Base-by-base conservation (phyloP, 2,888 invertebrate species). In the Endotricha flammealis region DNA sequence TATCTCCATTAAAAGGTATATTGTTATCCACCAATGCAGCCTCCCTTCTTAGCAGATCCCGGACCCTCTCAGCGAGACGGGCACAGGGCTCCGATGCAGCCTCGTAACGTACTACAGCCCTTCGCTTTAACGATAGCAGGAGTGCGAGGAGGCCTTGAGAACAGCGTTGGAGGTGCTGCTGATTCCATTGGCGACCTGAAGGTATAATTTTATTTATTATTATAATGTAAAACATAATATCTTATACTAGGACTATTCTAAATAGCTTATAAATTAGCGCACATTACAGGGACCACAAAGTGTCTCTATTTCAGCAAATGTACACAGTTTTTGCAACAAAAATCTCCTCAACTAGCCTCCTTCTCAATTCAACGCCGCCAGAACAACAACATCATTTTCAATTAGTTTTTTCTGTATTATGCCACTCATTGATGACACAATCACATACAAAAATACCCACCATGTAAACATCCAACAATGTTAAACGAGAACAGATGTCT, bases 401-500 rank as follows among this genome's bases (percentile, higher is more conserved):
- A n/a, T n/a, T n/a, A n/a, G n/a, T n/a, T n/a, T n/a, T n/a, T n/a
- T n/a, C n/a, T n/a, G n/a, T n/a, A n/a, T n/a, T n/a, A n/a, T n/a
- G n/a, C n/a, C n/a, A n/a, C n/a, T n/a, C n/a, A n/a, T n/a, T n/a
- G n/a, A n/a, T n/a, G n/a, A n/a, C n/a, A n/a, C n/a, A n/a, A n/a
- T n/a, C n/a, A n/a, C n/a, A n/a, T n/a, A n/a, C 9, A 2, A 25
- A 31, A 10, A 28, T 8, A 43, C 48, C 33, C 46, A 88, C 93
- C 91, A 60, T 89, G 88, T 57, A 93, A 88, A 57, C 93, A 93
- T 12, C 88, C 89, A 4, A 88, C 88, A 43, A 95, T 90, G 48
- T 93, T 94, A 40, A 95, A 87, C 0, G 95, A 94, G 85, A 97
- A 98, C 48, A 98, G 86, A 81, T 98, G 97, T 7, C 96, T 93